phyloP scores from a whole-genome alignment of 2,797 vertebrate species.

The Nasua narica region DNA sequence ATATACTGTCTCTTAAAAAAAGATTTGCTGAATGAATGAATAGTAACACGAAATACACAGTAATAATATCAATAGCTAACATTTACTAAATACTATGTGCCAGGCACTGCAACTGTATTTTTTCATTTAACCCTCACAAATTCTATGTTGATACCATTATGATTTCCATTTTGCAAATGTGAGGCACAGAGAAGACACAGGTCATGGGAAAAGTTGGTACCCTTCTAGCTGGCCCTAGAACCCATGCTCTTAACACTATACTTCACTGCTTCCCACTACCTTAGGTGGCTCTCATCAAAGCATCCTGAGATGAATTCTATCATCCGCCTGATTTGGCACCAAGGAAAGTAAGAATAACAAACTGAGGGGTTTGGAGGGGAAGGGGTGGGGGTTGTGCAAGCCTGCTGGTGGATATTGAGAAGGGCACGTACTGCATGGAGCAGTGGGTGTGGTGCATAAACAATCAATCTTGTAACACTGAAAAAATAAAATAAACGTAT shows the following conservation, averaged over 20 bases:
- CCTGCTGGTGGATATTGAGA: no score
- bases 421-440: no score
- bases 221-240: neutral
- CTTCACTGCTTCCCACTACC: neutral
- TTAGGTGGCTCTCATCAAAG: neutral
- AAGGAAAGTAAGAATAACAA: neutral
- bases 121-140: neutral
- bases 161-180: constrained; percentile 43
- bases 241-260: neutral
- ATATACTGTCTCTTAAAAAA: neutral
- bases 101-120: neutral
- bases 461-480: no score
- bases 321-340: neutral
- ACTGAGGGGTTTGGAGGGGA: no score
- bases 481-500: no score
- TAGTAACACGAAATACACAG: neutral
- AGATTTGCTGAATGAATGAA: constrained; percentile 11
- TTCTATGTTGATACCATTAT: neutral
- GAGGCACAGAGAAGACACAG: neutral
- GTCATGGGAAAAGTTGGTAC: neutral
- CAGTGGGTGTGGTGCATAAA: no score
- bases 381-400: no score
- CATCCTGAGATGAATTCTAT: neutral
- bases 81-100: neutral
- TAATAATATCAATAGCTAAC: neutral